Percentiles rank a stretch among this genome's conserved stretches.
Conservation (phyloP, 2,797 vertebrate genomes). For the Telmatherina bonti region DNA sequence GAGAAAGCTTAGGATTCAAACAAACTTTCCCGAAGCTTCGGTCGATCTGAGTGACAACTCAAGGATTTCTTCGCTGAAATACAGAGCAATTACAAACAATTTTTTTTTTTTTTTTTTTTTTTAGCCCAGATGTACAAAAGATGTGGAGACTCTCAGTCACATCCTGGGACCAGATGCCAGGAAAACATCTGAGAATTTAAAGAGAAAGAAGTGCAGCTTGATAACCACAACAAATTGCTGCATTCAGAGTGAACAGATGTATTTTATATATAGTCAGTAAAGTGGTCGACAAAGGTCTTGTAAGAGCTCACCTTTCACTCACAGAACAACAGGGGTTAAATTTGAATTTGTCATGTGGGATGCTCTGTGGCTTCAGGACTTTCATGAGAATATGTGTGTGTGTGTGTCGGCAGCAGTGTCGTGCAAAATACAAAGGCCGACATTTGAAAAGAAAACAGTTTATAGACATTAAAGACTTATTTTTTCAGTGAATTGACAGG, state of each 20-base stretch:
- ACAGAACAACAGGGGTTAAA: constrained; percentile 7
- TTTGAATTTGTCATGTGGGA: constrained; percentile 4
- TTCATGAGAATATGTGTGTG: neutral
- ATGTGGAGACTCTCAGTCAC: neutral
- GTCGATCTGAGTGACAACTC: constrained; percentile 43
- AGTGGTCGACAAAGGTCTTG: neutral
- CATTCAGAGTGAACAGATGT: neutral
- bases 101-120: too few species aligned
- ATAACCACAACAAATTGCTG: neutral
- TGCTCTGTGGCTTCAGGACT: constrained; percentile 1
- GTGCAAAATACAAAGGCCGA: neutral
- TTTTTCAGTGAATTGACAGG: constrained; percentile 13
- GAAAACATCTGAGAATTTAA: constrained; percentile 1
- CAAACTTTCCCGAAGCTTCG: neutral
- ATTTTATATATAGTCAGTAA: constrained; percentile 19
- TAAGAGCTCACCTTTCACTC: constrained; percentile 24
- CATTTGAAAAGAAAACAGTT: constrained; percentile 10
- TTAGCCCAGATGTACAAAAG: constrained; percentile 5
- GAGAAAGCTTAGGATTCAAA: constrained; percentile 7
- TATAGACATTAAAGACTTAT: constrained; percentile 17
- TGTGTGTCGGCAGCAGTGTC: constrained; percentile 2
- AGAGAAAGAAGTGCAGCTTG: neutral
- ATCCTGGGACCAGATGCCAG: constrained; percentile 5
- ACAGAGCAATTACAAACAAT: constrained; percentile 33
- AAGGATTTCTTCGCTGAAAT: constrained; percentile 45